Evolutionary conservation across 2,113 vertebrate genomes (phyloP).

Genomic region (Malurus elegans): DNA sequence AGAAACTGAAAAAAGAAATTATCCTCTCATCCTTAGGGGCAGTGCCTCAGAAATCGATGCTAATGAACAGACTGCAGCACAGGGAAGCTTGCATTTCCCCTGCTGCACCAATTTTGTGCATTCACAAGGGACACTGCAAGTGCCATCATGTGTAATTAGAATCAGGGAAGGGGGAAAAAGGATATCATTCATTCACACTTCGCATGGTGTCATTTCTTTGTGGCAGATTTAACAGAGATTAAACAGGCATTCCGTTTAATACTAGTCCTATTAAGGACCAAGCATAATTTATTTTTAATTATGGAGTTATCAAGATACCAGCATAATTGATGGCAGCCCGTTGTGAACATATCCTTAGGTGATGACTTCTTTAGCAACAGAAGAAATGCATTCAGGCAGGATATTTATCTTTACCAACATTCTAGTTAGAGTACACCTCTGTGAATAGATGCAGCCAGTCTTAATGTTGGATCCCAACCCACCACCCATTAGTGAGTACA

Average conservation of each 20-base stretch:
- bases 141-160: slow-evolving; percentile 67
- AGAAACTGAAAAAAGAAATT: slow-evolving; percentile 29
- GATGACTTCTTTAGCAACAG: slow-evolving; percentile 19
- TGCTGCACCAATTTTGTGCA: slow-evolving; percentile 49
- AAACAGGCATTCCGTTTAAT: slow-evolving; percentile 59
- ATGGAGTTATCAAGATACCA: slow-evolving; percentile 21
- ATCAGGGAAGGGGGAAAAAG: not conserved
- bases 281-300: slow-evolving; percentile 55
- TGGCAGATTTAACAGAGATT: slow-evolving; percentile 61
- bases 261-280: slow-evolving; percentile 35
- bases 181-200: slow-evolving; percentile 55
- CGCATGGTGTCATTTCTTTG: slow-evolving; percentile 37
- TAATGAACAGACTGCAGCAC: slow-evolving; percentile 69
- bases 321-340: slow-evolving; percentile 21
- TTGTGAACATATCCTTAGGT: slow-evolving; percentile 25
- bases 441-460: not conserved
- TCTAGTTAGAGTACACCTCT: not conserved
- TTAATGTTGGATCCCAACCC: not conserved
- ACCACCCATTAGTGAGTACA: not conserved
- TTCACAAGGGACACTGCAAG: slow-evolving; percentile 53
- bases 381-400: slow-evolving; percentile 1
- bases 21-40: slow-evolving; percentile 37
- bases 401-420: not conserved
- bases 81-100: slow-evolving; percentile 56
- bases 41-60: slow-evolving; percentile 57